These are phyloP conservation scores for Lampris incognitus DNA, from an alignment of 2,113 vertebrate genomes.

Conservation along the genomic window DNA sequence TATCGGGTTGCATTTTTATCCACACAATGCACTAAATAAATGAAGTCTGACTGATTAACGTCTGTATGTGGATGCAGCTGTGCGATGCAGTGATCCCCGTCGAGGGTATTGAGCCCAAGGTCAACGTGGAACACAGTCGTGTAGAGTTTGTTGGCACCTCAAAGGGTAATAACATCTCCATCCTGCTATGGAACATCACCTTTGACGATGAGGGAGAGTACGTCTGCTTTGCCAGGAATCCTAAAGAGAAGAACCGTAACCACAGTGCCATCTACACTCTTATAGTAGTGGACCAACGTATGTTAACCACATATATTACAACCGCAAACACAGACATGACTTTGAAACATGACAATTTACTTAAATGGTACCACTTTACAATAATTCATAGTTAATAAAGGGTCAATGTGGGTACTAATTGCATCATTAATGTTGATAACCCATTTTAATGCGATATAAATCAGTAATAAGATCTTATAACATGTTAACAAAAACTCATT, in stretches of 20 bases:
- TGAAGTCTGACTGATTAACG: background rate
- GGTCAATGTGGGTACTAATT: too few species aligned
- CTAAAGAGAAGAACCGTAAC: slow-evolving; percentile 86
- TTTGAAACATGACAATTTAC: background rate
- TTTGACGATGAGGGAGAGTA: slow-evolving; percentile 91
- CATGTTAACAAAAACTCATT: too few species aligned
- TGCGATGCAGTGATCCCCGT: slow-evolving; percentile 80
- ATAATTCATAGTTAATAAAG: too few species aligned
- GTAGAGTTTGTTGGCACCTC: slow-evolving; percentile 88
- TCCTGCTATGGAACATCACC: slow-evolving; percentile 87
- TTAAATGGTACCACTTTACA: background rate
- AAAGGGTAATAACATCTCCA: slow-evolving; percentile 89
- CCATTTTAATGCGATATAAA: too few species aligned
- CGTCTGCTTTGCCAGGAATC: slow-evolving; percentile 90
- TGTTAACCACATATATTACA: slow-evolving; percentile 57
- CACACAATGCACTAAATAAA: too few species aligned
- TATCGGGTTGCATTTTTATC: too few species aligned
- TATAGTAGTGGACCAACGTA: slow-evolving; percentile 89
- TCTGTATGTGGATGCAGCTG: slow-evolving; percentile 72
- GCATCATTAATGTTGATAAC: too few species aligned
- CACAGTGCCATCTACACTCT: slow-evolving; percentile 87
- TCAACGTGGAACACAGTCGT: slow-evolving; percentile 69
- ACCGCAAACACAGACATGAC: background rate
- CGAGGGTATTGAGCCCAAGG: slow-evolving; percentile 73
- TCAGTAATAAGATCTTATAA: too few species aligned